Evolutionary conservation across 2,797 vertebrate genomes (phyloP), one percentile per base, ranked within the genome.

Genomic region (Neomorphus geoffroyi): DNA sequence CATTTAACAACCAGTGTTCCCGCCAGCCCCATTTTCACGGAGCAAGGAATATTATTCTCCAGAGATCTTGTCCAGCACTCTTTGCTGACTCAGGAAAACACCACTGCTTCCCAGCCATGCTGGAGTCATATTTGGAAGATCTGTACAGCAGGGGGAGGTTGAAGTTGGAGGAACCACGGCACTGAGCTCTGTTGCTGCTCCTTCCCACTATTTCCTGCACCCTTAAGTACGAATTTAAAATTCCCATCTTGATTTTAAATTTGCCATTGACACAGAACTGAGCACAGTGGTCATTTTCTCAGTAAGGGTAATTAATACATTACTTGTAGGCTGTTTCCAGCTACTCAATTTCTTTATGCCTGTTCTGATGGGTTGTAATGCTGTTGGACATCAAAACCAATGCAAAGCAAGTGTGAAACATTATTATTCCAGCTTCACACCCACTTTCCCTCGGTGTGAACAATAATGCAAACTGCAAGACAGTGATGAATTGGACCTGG

Each of bases 391-490:
- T 80, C 94, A 74, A 90, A 82, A 37, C 78, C 91, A 39, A 45
- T 6, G 88, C 83, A 86, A 87, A 95, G 83, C 62, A 13, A 95
- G 92, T 90, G 94, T 71, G 91, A 96, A 96, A 90, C 90, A 75
- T 96, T 84, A 86, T 95, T 90, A 95, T 96, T 96, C 93, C 94
- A 93, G 86, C 94, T 97, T 95, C 95, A 95, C 94, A 96, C 94
- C 95, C 91, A 66, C 94, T 91, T 91, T 56, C 43, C 91, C 89
- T 73, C 66, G 66, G 91, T 60, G 95, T 73, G 92, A 96, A 66
- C 92, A 95, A 86, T 86, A 94, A 93, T 33, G 92, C 92, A 60
- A 75, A 74, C 72, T 62, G 82, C 26, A 77, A 91, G 92, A 94
- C 96, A 95, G 92, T 92, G 96, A 97, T 96, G 94, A 83, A 96